Base-by-base conservation (phyloP, 2,797 vertebrate species). In the Sebastes oblongus region DNA sequence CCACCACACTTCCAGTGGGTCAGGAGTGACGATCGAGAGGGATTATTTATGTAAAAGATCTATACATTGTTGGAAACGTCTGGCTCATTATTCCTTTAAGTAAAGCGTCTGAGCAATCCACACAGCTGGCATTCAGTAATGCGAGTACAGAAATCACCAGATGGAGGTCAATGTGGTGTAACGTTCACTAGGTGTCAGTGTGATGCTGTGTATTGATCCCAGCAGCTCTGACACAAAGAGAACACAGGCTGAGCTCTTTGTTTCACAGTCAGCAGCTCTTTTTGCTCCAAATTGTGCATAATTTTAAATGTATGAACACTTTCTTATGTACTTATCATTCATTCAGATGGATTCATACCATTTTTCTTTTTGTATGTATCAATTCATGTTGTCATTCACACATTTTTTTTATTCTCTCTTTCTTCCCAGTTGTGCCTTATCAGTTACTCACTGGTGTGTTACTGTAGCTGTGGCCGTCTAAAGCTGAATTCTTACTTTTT, bases 111-210 rank as follows among this genome's bases (percentile, higher is more conserved):
- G 14, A 42, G 14, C 42, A 46, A 46, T 46, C 6, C 6, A 50
- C 16, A 50, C 42, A 50, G 16, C 42, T 50, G 42, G 42, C 16
- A 50, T 50, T 50, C 42, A 50, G 42, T 20, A 18, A 50, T 20
- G 16, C 1, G 42, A 46, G 42, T 46, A 50, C 6, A 20, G 16
- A 50, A 18, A 18, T 18, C 42, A 50, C 42, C 42, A 50, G 42
- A 50, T 52, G 46, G 14, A 30, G 46, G n/a, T 75, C 29, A 70
- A 5, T 82, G 66, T 65, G 46, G 6, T 7, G n/a, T 10, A 16
- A 9, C 1, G 5, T 25, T 72, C 90, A 88, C 80, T 79, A 87
- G 91, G 80, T 87, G 92, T 81, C 89, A 89, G 77, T 72, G 39
- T 73, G 66, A 9, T 6, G 30, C 81, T 39, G 59, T 14, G 16